phyloP scores from a whole-genome alignment of 1,140 invertebrate genomes.

The Euura lappo region DNA sequence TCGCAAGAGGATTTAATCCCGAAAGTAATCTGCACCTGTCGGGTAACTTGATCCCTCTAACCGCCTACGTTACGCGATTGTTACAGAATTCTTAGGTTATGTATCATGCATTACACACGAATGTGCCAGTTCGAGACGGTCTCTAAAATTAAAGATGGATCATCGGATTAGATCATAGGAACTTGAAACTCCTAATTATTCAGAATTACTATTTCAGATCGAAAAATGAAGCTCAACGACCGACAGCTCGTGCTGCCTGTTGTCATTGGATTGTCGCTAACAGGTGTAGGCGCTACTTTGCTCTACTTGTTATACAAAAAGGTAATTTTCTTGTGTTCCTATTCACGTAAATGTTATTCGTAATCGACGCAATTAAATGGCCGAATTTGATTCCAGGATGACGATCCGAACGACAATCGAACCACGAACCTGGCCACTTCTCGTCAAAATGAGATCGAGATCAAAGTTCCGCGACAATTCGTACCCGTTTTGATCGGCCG shows the following conservation, averaged over 20 bases:
- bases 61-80: too few relatives aligned
- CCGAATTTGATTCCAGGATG: constrained; percentile 22
- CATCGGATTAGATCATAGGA: too few relatives aligned
- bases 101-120: too few relatives aligned
- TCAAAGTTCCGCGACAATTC: constrained; percentile 57
- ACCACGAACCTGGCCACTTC: constrained; percentile 36
- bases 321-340: constrained; percentile 29
- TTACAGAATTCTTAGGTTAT: too few relatives aligned
- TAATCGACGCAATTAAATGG: background rate
- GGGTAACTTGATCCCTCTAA: too few relatives aligned
- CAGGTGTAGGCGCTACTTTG: constrained; percentile 52
- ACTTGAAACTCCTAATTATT: too few relatives aligned
- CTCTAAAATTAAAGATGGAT: too few relatives aligned
- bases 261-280: constrained; percentile 53
- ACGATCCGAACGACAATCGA: constrained; percentile 37
- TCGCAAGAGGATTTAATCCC: too few relatives aligned
- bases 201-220: background rate
- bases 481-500: constrained; percentile 67
- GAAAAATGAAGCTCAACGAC: constrained; percentile 34
- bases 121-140: too few relatives aligned
- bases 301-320: constrained; percentile 56
- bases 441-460: constrained; percentile 46
- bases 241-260: constrained; percentile 38
- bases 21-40: too few relatives aligned
- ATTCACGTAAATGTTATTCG: background rate